Base-by-base conservation (phyloP, 2,888 invertebrate species). In the Acleris literana region DNA sequence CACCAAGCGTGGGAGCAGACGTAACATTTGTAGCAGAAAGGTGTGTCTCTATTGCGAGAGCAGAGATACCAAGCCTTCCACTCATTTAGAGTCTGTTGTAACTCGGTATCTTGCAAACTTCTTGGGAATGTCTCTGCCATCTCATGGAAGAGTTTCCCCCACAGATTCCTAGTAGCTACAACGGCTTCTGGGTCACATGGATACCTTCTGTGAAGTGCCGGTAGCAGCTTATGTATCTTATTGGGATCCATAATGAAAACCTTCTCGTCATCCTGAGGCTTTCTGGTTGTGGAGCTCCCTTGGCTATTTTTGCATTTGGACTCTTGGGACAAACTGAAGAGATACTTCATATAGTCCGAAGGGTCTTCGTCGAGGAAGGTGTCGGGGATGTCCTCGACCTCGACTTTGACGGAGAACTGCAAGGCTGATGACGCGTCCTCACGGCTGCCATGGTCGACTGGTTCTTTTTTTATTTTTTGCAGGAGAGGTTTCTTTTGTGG, bases 1-100 rank as follows among this genome's bases (percentile, higher is more conserved):
- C 88, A 89, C 82, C 83, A 89, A 0, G 82, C 81, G 0, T 56
- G 18, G 0, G 66, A 17, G 44, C 89, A 89, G 0, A 82, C 67
- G 5, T 82, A 82, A 29, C 89, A 89, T 69, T 87, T 87, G 59
- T 86, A 88, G 17, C 79, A 76, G 0, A 83, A 17, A 0, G 86
- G 85, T 0, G 60, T 20, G 0, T 78, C 80, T 43, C 77, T 69
- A 0, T 46, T n/a, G 0, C 52, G 59, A 0, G 70, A 64, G 0
- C 54, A 33, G 0, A 3, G n/a, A 0, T 68, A 62, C 82, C 80
- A 85, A 0, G 0, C 1, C 9, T 69, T 69, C 83, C 84, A 86
- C 0, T 58, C 20, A 0, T 61, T 18, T 0, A 86, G 20, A 0
- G 68, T 70, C 0, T 39, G 6, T 52, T 83, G 77, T 2, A 86